A percentile compares a stretch with the other conserved stretches of the same genome.
phyloP scores from a whole-genome alignment of 2,888 invertebrate species.

The Phania funesta region DNA sequence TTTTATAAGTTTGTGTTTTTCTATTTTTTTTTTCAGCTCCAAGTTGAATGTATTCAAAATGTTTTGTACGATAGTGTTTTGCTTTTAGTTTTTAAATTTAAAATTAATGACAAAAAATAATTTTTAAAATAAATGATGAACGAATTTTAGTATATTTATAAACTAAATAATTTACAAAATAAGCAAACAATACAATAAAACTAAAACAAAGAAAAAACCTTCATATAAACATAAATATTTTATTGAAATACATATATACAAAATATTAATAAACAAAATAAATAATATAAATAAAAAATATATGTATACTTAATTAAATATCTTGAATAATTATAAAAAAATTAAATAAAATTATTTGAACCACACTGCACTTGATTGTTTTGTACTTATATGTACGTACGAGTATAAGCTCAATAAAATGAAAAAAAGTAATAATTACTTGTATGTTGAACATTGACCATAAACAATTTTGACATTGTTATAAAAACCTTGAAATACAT shows the following conservation, averaged over 20 bases:
- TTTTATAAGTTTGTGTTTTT: conserved; percentile 55
- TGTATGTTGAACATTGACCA: too few species aligned
- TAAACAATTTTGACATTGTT: too few species aligned
- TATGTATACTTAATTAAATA: not conserved
- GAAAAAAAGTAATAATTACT: too few species aligned
- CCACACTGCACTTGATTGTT: conserved; percentile 35
- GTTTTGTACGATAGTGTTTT: conserved; percentile 39
- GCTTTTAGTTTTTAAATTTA: conserved; percentile 19
- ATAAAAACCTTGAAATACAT: too few species aligned
- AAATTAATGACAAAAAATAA: conserved; percentile 35
- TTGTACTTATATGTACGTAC: not conserved
- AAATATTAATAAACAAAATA: not conserved
- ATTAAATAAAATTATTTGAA: conserved; percentile 8
- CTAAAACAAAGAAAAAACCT: not conserved
- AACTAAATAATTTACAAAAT: conserved; percentile 44
- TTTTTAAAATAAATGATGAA: conserved; percentile 18
- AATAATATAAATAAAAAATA: not conserved
- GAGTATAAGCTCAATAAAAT: too few species aligned
- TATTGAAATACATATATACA: conserved; percentile 11
- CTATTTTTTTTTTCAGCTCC: conserved; percentile 73
- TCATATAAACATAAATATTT: conserved; percentile 10
- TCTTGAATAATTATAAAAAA: not conserved
- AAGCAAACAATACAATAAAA: conserved; percentile 42
- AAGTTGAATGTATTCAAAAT: conserved; percentile 74
- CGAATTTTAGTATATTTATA: conserved; percentile 19